Evolutionary conservation across 2,888 invertebrate genomes (phyloP).

Genomic region (Athalia cordata): DNA sequence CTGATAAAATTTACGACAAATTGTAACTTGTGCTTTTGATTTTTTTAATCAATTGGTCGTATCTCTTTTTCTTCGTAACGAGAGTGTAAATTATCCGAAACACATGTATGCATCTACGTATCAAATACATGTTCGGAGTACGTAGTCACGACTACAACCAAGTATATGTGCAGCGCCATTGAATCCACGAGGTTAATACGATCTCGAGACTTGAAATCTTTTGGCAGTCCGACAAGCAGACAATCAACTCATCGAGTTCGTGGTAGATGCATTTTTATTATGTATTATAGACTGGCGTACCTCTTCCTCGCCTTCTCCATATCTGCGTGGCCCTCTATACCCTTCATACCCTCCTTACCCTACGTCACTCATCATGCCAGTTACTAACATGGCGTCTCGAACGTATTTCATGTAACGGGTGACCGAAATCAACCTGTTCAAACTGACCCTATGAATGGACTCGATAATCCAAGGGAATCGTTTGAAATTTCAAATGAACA

Average conservation of each 20-base stretch:
- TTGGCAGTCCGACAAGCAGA: constrained; percentile 74
- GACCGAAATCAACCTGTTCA: constrained; percentile 54
- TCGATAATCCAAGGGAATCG: too few relatives aligned
- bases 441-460: not conserved
- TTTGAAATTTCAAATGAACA: too few relatives aligned
- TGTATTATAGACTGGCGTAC: constrained; percentile 73
- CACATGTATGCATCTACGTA: too few relatives aligned
- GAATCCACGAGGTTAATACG: constrained; percentile 10
- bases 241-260: constrained; percentile 74
- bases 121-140: not conserved
- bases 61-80: not conserved
- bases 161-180: not conserved
- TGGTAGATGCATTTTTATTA: constrained; percentile 73
- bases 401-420: constrained; percentile 72
- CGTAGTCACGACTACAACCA: not conserved
- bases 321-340: constrained; percentile 62
- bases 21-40: not conserved
- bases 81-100: not conserved
- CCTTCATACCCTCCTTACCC: constrained; percentile 49
- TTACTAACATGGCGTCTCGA: constrained; percentile 73
- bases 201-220: constrained; percentile 69
- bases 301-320: constrained; percentile 65
- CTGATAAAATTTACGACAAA: constrained; percentile 10
- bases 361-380: constrained; percentile 65
- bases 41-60: not conserved